Base-by-base conservation (phyloP, 2,888 invertebrate species). In the Cephus pulcher region DNA sequence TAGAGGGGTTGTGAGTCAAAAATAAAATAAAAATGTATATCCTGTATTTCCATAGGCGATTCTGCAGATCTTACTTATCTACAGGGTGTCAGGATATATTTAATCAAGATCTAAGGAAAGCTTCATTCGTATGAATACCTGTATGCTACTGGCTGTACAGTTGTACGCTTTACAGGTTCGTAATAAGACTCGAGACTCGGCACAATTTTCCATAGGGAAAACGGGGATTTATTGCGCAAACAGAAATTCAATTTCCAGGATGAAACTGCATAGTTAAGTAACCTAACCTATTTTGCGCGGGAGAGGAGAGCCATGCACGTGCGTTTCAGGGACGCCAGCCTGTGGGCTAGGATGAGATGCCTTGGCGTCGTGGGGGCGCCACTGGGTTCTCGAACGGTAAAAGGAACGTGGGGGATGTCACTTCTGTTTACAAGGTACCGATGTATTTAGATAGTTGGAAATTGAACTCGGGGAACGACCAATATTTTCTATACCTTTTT, bases 181-280 rank as follows among this genome's bases (percentile, higher is more conserved):
- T 76, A 80, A 78, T 75, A 80, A 78, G 78, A 79, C 75, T 30
- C 74, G 74, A 37, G 73, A 70, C 34, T 73, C 34, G 70, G 6
- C 23, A 56, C 23, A 56, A 56, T 56, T 56, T 56, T 56, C 56
- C 56, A 56, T 56, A 56, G 71, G 71, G 71, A 69, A 40, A 77
- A 40, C 74, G 76, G 35, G 80, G 81, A 86, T 86, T 83, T 86
- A 85, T 84, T 82, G 82, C 80, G 75, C 80, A 81, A 81, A 82
- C 81, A 80, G 83, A 84, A 83, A 84, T 83, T 84, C 84, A 86
- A 86, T 86, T 85, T 85, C 82, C 78, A 78, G 74, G 80, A 84
- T 82, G 83, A 86, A 83, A 82, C 81, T 81, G 80, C 80, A 81
- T 80, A 80, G 81, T 83, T 84, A 81, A 83, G 81, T 80, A 81